Percentiles rank a stretch among this genome's conserved stretches.
phyloP scores from a whole-genome alignment of 2,113 vertebrate genomes.

The Ptilonorhynchus violaceus region DNA sequence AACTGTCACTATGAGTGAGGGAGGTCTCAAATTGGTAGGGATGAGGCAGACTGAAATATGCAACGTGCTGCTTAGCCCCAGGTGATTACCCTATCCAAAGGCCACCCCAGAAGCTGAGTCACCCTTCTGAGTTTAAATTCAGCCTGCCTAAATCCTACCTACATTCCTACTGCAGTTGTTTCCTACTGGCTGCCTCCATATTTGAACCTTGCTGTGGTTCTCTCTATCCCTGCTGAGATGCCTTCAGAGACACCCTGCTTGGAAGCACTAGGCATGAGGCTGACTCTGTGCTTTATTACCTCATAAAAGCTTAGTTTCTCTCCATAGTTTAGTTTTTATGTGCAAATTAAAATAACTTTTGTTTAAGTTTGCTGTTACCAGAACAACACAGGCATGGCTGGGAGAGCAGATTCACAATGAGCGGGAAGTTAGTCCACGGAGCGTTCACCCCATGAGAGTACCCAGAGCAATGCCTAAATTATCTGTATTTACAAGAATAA shows the following conservation, averaged over 20 bases:
- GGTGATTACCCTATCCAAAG: not conserved
- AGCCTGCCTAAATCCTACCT: not conserved
- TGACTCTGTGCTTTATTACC: not conserved
- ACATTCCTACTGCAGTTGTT: not conserved
- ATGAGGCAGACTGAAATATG: not conserved
- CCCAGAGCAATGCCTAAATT: not conserved
- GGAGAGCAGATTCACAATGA: not conserved
- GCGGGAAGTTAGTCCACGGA: not conserved
- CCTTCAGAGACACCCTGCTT: slow-evolving; percentile 11
- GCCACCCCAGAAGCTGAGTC: not conserved
- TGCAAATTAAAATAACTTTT: not conserved
- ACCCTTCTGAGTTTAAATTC: not conserved
- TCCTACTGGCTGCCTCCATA: not conserved
- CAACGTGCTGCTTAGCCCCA: not conserved
- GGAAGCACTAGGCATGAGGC: not conserved
- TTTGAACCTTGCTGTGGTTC: not conserved
- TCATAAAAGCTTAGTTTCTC: not conserved
- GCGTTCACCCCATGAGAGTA: rapidly evolving
- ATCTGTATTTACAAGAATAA: not conserved
- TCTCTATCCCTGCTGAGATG: not conserved
- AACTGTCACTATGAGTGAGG: not conserved
- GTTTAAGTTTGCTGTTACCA: not conserved
- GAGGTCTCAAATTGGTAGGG: not conserved
- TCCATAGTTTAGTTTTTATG: not conserved
- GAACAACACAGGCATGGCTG: not conserved